Conservation (phyloP, 1,140 invertebrate genomes). For the Aricia agestis region DNA sequence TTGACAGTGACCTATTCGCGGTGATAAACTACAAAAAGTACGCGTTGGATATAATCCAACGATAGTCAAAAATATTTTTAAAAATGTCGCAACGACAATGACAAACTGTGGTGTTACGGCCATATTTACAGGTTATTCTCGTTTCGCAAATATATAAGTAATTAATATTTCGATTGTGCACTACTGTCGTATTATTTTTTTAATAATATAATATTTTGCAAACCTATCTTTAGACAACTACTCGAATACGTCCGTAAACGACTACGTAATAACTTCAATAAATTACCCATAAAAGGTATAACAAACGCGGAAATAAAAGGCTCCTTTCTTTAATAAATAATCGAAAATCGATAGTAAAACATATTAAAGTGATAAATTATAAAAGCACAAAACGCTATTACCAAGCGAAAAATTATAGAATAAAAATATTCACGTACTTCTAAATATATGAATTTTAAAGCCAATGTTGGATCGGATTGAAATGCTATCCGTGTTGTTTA, state of each 20-base stretch:
- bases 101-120: conserved; percentile 36
- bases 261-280: not conserved
- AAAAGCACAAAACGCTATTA: not conserved
- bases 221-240: too few relatives aligned
- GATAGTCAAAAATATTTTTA: conserved; percentile 45
- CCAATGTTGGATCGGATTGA: conserved; percentile 9
- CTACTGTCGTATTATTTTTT: too few relatives aligned
- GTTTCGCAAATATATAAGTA: not conserved
- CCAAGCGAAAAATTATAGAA: not conserved
- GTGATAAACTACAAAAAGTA: conserved; percentile 48
- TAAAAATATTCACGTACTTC: conserved; percentile 1
- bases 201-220: too few relatives aligned
- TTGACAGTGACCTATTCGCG: conserved; percentile 45
- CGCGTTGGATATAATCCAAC: conserved; percentile 46
- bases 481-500: conserved; percentile 16
- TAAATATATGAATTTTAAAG: not conserved
- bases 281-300: not conserved
- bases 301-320: not conserved
- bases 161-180: not conserved
- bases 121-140: conserved; percentile 24
- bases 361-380: conserved; percentile 1
- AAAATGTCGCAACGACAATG: conserved; percentile 38
- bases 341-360: not conserved
- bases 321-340: not conserved
- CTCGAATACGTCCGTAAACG: not conserved